Base-by-base conservation (phyloP, 2,888 invertebrate genomes). In the Polyploca ridens region DNA sequence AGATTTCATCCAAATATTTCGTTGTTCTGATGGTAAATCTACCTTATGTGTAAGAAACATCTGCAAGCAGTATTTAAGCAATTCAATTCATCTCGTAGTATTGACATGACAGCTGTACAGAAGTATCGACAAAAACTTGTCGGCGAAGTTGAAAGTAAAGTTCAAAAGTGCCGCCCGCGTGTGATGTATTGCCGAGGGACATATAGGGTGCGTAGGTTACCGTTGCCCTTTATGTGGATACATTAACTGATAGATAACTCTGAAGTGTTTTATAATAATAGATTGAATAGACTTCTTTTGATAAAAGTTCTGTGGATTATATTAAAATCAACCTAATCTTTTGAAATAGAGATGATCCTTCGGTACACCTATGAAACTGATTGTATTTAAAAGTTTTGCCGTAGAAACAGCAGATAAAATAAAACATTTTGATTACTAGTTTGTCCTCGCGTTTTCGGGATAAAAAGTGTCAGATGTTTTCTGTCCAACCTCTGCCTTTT, bases 1-100 rank as follows among this genome's bases (percentile, higher is more conserved):
- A n/a, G 19, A 19, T 16, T n/a, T 19, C 10, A 16, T 62, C n/a
- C 58, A 49, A 63, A 70, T 33, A 33, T 33, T 33, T 33, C 4
- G 59, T 33, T 49, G 69, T 74, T 72, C 70, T 71, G 33, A n/a
- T n/a, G n/a, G n/a, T n/a, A n/a, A n/a, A n/a, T n/a, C n/a, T 33
- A 13, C 11, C 74, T 69, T 67, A 68, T 62, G 1, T 16, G 49
- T 49, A 5, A n/a, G 54, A 19, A 54, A 54, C 19, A 54, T 19
- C 19, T 54, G 19, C 54, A 8, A 54, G 19, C 7, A 19, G 14
- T 19, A n/a, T 3, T 41, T 19, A 19, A 54, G 19, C n/a, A 54
- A 54, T 54, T 54, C 54, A 54, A 16, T 54, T 19, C 54, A 10
- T 54, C 54, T 19, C 19, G 16, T 19, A 7, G 41, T 4, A 16